Evolutionary conservation across 2,888 invertebrate genomes (phyloP), one percentile per base, ranked within the genome.

Genomic region (Temnothorax ravouxi): DNA sequence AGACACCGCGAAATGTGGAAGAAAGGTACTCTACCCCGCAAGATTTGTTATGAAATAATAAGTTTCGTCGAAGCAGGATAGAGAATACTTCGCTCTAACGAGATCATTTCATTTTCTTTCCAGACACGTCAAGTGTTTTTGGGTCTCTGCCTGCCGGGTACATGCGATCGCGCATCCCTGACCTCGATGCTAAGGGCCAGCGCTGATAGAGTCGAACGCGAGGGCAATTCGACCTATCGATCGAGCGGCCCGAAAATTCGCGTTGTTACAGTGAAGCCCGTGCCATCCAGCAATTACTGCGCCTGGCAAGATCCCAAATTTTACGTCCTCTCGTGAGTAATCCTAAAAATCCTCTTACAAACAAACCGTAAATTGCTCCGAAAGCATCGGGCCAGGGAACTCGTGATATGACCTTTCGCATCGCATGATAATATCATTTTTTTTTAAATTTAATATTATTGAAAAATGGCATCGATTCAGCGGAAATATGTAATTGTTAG

Each of bases 81-180:
- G 25, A 59, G 4, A n/a, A 38, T 25, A n/a, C 34, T 15, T 9
- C 38, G 13, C 59, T 25, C 8, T 80, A 80, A 80, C 47, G 59
- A 79, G 38, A 38, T 54, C 13, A 29, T 64, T 80, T 84, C 13
- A 54, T 77, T 87, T 56, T 34, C 18, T 64, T 94, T 93, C 41
- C 95, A 97, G 97, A 96, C 96, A 86, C 96, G 97, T 87, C 95
- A 96, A 91, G 95, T 98, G 90, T 96, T 97, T 93, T 95, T 98
- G 77, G 98, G 98, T 11, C 96, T 97, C 92, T 98, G 98, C 92
- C 95, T 98, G 89, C 98, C 98, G 8, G 95, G 95, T 83, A 96
- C 97, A 0, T 98, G 98, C 93, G 95, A 95, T 64, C 92, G 89
- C 74, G 74, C 87, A 38, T 94, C 95, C 29, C 82, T 95, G 84